Percentiles rank a stretch among this genome's conserved stretches.
These are phyloP conservation scores for Smutsia temminckii DNA, from an alignment of 2,797 vertebrate species.

Conservation along the genomic window DNA sequence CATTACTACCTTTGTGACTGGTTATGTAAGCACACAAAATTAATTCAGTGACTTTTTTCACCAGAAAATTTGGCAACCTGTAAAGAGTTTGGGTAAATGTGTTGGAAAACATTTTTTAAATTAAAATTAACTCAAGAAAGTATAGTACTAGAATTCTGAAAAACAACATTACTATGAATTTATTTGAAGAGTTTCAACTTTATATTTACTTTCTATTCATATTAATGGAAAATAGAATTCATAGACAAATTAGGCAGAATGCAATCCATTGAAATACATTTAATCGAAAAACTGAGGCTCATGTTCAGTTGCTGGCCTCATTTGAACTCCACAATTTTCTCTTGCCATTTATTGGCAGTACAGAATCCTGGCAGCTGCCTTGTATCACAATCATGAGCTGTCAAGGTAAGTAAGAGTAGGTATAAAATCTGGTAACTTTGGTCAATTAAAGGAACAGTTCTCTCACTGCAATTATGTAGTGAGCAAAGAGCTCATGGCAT, in stretches of 20 bases:
- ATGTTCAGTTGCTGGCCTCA: conserved; percentile 64
- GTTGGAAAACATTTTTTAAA: background rate
- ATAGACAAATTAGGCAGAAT: conserved; percentile 63
- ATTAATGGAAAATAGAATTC: conserved; percentile 59
- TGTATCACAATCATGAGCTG: conserved; percentile 67
- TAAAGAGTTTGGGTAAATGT: background rate
- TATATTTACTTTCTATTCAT: conserved; percentile 9
- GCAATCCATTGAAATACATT: conserved; percentile 63
- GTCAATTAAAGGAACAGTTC: conserved; percentile 75
- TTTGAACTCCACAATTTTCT: conserved; percentile 68
- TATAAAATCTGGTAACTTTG: conserved; percentile 61
- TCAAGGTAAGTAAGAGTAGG: conserved; percentile 73
- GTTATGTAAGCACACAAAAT: background rate
- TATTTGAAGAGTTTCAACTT: conserved; percentile 18
- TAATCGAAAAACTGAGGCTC: conserved; percentile 71
- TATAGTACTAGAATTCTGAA: conserved; percentile 1
- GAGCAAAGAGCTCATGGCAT: conserved; percentile 45
- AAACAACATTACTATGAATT: background rate
- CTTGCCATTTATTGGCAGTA: conserved; percentile 76
- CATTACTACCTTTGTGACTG: background rate
- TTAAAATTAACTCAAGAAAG: conserved; percentile 1
- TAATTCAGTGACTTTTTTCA: background rate
- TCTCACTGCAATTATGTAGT: conserved; percentile 68
- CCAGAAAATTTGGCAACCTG: background rate
- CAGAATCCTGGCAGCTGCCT: conserved; percentile 71